These are phyloP conservation scores for Lycocorax pyrrhopterus DNA, from an alignment of 2,113 vertebrate genomes.

Conservation along the genomic window DNA sequence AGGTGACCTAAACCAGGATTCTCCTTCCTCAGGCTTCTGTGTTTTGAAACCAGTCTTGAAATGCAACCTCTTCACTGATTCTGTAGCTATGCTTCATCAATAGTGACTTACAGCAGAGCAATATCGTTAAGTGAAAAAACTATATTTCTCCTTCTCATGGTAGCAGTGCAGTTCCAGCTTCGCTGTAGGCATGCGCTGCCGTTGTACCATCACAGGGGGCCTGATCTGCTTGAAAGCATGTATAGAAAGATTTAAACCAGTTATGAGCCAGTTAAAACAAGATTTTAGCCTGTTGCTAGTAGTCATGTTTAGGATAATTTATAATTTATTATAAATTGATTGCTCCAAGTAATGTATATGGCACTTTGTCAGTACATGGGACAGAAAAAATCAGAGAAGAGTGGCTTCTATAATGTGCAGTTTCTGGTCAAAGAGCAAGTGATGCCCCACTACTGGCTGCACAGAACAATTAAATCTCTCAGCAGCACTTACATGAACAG, in stretches of 20 bases:
- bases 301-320: neutral
- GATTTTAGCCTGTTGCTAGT: neutral
- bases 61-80: neutral
- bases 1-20: neutral
- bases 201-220: neutral
- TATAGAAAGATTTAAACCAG: neutral
- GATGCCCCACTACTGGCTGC: neutral
- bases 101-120: neutral
- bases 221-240: neutral
- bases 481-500: neutral
- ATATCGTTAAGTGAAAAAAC: neutral
- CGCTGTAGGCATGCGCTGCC: neutral
- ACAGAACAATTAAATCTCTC: neutral
- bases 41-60: neutral
- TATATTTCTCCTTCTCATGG: neutral
- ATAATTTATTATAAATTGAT: neutral
- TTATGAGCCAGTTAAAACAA: neutral
- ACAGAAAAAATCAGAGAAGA: neutral
- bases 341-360: neutral
- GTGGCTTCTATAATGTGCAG: accelerated
- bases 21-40: neutral
- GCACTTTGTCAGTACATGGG: neutral
- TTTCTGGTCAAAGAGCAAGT: neutral
- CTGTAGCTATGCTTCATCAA: neutral
- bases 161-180: neutral